Conservation (phyloP, 1,140 invertebrate species). For the Calliopsis andreniformis region DNA sequence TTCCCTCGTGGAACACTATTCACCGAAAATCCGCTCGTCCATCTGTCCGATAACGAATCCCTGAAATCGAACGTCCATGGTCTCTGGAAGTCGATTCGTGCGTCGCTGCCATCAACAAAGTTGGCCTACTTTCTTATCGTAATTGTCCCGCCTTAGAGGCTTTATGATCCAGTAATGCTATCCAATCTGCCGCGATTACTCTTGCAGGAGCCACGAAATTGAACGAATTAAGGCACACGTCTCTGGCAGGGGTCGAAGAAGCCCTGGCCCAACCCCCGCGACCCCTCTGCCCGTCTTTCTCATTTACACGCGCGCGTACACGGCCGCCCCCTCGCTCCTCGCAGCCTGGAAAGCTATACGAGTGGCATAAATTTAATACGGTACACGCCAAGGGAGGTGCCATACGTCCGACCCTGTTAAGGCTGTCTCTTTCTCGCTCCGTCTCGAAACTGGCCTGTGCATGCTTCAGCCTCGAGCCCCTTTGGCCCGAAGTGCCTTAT, state of each 20-base stretch:
- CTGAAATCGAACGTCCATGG: background rate
- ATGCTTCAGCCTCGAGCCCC: slow-evolving; percentile 27
- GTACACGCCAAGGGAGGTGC: slow-evolving; percentile 77
- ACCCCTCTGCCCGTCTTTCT: slow-evolving; percentile 17
- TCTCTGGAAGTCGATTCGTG: slow-evolving; percentile 26
- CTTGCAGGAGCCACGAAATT: slow-evolving; percentile 62
- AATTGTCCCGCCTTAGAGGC: slow-evolving; percentile 48
- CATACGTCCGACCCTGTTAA: slow-evolving; percentile 72
- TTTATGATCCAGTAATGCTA: slow-evolving; percentile 60
- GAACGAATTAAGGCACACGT: slow-evolving; percentile 63
- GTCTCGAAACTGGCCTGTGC: background rate
- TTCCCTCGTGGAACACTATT: too few relatives aligned
- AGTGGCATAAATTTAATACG: slow-evolving; percentile 77
- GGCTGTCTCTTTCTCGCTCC: slow-evolving; percentile 56
- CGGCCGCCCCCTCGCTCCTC: background rate
- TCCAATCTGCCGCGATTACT: slow-evolving; percentile 61
- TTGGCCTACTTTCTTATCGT: slow-evolving; percentile 59
- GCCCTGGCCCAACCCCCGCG: background rate
- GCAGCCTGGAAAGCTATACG: slow-evolving; percentile 54
- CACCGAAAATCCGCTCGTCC: too few relatives aligned
- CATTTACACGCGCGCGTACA: slow-evolving; percentile 29
- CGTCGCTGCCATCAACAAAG: slow-evolving; percentile 41
- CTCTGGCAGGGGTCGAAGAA: slow-evolving; percentile 21
- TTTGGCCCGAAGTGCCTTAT: slow-evolving; percentile 55
- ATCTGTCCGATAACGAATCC: background rate